Evolutionary conservation across 2,797 vertebrate species (phyloP), one percentile per base, ranked within the genome.

Genomic region (Agapornis canus): DNA sequence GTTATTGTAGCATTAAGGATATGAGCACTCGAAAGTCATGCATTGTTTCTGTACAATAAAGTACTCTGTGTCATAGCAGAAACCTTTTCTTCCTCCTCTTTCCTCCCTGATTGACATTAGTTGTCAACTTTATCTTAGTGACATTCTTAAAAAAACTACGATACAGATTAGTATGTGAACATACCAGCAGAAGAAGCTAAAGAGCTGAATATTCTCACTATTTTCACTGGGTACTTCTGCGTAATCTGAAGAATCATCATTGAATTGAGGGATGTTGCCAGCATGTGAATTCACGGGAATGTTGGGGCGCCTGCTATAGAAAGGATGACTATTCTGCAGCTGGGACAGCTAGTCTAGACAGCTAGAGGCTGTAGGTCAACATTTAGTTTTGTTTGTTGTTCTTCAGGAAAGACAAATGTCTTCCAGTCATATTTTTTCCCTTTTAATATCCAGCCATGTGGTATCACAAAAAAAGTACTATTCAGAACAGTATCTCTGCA

Each of bases 391-490:
- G 79, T 81, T 86, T 91, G 59, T 83, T 95, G 82, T 48, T 91
- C 69, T 82, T 83, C 69, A 89, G 78, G 80, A 47, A 82, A 94
- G 56, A 92, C 37, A 70, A 93, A 84, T 52, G 29, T 85, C 72
- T 95, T 72, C 84, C 39, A 66, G 42, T 37, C 43, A 51, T 75
- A 48, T 59, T 93, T 93, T 93, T 73, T 84, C 29, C 59, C 42
- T 91, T 94, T 95, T 91, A 81, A 79, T 86, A 87, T 59, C 61
- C 51, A 95, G 60, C 12, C 56, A 0, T 82, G 89, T 60, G 73
- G 51, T 95, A 92, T 56, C 63, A 92, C 86, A 89, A 78, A 68
- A 82, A 89, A 94, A 92, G 92, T 75, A n/a, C 65, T 86, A 12
- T 96, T 92, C 81, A 92, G 51, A 89, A 77, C 21, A 42, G 59